These are phyloP conservation scores for Odontamblyopus lacepedii DNA, from an alignment of 2,797 vertebrate genomes.

Conservation along the genomic window DNA sequence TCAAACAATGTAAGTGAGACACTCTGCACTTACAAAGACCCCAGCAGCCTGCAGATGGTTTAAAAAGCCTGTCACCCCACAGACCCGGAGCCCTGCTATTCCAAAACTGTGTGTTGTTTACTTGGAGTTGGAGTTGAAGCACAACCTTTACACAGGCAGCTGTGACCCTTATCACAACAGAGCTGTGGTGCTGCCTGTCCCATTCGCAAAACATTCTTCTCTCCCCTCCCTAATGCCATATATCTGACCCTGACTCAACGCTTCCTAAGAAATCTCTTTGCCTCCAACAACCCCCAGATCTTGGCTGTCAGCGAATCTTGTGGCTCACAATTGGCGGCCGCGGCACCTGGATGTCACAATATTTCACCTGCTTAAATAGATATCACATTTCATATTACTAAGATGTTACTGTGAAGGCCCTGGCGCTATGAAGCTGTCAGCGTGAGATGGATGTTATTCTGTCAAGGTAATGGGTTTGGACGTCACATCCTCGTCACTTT, in stretches of 20 bases:
- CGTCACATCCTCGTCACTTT: slow-evolving; percentile 15
- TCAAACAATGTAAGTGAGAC: neutral
- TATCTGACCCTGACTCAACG: slow-evolving; percentile 11
- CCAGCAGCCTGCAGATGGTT: slow-evolving; percentile 17
- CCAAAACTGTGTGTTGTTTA: slow-evolving; percentile 37
- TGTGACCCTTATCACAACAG: slow-evolving; percentile 26
- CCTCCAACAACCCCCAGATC: slow-evolving; percentile 6
- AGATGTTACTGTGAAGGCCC: slow-evolving; percentile 3
- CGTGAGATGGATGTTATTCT: slow-evolving; percentile 9
- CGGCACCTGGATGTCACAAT: slow-evolving; percentile 11
- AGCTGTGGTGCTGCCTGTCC: slow-evolving; percentile 22
- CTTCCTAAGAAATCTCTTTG: slow-evolving; percentile 18
- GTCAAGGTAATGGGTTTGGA: slow-evolving; percentile 13
- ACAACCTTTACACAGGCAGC: slow-evolving; percentile 20
- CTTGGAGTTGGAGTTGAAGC: slow-evolving; percentile 25
- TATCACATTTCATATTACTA: slow-evolving; percentile 6
- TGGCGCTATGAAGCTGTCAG: neutral
- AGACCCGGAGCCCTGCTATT: slow-evolving; percentile 33
- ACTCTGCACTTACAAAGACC: slow-evolving; percentile 5
- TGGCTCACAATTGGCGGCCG: slow-evolving; percentile 1
- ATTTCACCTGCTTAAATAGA: slow-evolving; percentile 4
- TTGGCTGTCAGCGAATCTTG: neutral
- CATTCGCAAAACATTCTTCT: too few relatives aligned
- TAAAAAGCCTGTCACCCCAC: slow-evolving; percentile 20
- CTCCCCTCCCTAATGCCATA: slow-evolving; percentile 18